Conservation (phyloP, 2,113 vertebrate species). For the Otolemur garnettii region DNA sequence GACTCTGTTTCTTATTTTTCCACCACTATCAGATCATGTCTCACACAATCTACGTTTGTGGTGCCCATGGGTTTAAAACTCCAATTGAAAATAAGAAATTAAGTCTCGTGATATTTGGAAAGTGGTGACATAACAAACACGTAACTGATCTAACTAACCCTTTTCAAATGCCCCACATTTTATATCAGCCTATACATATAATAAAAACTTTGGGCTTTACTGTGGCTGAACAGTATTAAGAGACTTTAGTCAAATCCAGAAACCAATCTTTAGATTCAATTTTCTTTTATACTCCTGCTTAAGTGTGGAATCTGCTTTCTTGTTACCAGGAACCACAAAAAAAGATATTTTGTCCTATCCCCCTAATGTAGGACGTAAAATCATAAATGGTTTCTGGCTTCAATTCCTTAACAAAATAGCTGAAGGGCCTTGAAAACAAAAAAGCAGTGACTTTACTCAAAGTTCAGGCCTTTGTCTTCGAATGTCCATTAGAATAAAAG, state of each 20-base stretch:
- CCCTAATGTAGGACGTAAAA: neutral
- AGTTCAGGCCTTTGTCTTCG: neutral
- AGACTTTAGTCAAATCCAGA: conserved; percentile 20
- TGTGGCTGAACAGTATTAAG: neutral
- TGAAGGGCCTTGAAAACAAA: neutral
- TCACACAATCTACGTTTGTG: neutral
- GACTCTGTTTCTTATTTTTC: neutral
- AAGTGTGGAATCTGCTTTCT: conserved; percentile 4
- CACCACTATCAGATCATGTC: neutral
- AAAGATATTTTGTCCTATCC: neutral
- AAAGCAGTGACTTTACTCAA: neutral
- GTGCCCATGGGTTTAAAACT: neutral
- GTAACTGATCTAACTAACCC: neutral
- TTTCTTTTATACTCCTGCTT: conserved; percentile 32
- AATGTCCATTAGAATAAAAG: neutral
- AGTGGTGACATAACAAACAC: neutral
- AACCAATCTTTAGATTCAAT: neutral
- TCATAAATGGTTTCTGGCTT: conserved; percentile 42
- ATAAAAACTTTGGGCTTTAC: neutral
- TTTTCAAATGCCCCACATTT: neutral
- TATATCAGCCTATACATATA: rapidly evolving
- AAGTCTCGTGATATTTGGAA: neutral
- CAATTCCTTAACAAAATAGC: neutral
- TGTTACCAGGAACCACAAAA: neutral
- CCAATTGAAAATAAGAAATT: neutral